Evolutionary conservation across 2,888 invertebrate species (phyloP).

Genomic region (Conchocele bisecta): DNA sequence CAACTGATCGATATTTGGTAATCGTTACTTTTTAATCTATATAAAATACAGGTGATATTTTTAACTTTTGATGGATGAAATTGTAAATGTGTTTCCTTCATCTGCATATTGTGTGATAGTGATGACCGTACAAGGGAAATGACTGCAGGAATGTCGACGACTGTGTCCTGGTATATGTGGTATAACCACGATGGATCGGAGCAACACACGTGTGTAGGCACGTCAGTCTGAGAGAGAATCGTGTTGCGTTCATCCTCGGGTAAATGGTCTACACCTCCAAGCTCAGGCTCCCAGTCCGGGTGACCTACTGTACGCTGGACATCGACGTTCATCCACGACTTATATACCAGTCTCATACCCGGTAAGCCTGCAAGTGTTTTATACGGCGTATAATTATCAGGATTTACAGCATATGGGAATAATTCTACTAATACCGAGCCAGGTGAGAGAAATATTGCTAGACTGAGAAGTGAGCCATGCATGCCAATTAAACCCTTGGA

Average conservation of each 20-base stretch:
- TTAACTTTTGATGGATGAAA: constrained; percentile 52
- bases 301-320: constrained; percentile 77
- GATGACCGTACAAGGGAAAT: constrained; percentile 51
- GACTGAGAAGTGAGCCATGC: constrained; percentile 83
- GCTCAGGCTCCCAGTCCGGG: constrained; percentile 79
- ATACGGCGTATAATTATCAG: constrained; percentile 83
- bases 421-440: constrained; percentile 83
- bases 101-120: constrained; percentile 1
- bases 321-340: constrained; percentile 82
- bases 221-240: constrained; percentile 76
- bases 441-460: constrained; percentile 82
- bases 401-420: constrained; percentile 84
- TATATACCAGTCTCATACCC: constrained; percentile 81
- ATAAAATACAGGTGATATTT: constrained; percentile 47
- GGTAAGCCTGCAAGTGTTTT: constrained; percentile 81
- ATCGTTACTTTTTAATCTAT: not conserved
- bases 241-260: constrained; percentile 69
- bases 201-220: constrained; percentile 84
- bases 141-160: constrained; percentile 77
- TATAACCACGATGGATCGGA: constrained; percentile 84
- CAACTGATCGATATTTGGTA: constrained; percentile 58
- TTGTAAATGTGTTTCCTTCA: not conserved
- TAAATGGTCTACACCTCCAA: constrained; percentile 83
- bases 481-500: constrained; percentile 81
- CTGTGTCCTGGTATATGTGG: constrained; percentile 84